phyloP scores from a whole-genome alignment of 1,140 invertebrate species.

The Phortica variegata region DNA sequence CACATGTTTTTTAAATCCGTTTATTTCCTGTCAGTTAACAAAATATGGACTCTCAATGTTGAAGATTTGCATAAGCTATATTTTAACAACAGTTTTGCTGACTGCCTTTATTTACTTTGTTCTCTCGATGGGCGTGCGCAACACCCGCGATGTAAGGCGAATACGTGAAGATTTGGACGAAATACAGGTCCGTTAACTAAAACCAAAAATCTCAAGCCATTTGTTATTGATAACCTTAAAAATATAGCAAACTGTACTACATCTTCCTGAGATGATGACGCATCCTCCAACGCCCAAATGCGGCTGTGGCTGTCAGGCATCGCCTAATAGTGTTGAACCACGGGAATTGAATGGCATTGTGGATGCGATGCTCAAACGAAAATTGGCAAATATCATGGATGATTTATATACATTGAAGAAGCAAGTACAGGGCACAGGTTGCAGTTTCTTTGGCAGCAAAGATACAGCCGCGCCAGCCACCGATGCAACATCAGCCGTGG shows the following conservation, averaged over 20 bases:
- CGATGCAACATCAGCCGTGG: background rate
- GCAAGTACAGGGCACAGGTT: slow-evolving; percentile 6
- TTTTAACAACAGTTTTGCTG: slow-evolving; percentile 10
- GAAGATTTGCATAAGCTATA: slow-evolving; percentile 14
- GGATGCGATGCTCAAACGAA: slow-evolving; percentile 30
- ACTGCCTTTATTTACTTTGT: slow-evolving; percentile 10
- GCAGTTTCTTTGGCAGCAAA: background rate
- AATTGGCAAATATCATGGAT: slow-evolving; percentile 29
- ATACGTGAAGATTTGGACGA: slow-evolving; percentile 14
- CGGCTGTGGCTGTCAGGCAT: too few species aligned
- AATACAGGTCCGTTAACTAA: slow-evolving; percentile 1
- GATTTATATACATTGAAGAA: slow-evolving; percentile 38
- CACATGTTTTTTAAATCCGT: too few species aligned
- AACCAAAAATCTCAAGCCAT: too few species aligned
- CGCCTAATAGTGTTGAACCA: too few species aligned
- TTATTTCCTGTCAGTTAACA: too few species aligned
- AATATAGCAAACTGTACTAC: too few species aligned
- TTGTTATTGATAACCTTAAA: too few species aligned
- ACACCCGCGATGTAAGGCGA: slow-evolving; percentile 4
- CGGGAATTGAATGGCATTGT: slow-evolving; percentile 24
- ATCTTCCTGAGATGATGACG: too few species aligned
- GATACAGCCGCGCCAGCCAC: background rate
- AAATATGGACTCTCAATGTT: too few species aligned
- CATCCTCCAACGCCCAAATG: too few species aligned
- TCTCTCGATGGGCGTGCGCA: slow-evolving; percentile 9